Evolutionary conservation across 2,888 invertebrate genomes (phyloP).

Genomic region (Drosophila nr. medialis): DNA sequence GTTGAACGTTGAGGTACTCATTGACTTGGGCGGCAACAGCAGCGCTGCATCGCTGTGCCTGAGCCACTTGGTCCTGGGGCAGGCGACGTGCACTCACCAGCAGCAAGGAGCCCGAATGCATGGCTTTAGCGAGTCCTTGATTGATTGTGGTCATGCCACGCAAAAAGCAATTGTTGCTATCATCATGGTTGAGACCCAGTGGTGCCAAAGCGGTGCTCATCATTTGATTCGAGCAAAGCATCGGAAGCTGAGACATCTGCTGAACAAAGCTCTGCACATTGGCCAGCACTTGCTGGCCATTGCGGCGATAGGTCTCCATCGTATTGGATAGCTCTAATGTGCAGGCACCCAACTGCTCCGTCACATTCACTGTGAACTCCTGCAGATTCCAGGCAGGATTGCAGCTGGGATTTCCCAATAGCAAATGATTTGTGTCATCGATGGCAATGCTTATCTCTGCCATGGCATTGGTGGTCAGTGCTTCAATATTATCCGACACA

Average conservation of each 20-base stretch:
- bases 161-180: slow-evolving; percentile 63
- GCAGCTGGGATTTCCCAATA: slow-evolving; percentile 60
- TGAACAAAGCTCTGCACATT: slow-evolving; percentile 55
- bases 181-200: slow-evolving; percentile 38
- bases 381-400: slow-evolving; percentile 62
- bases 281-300: slow-evolving; percentile 47
- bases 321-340: slow-evolving; percentile 45
- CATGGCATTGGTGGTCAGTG: slow-evolving; percentile 54
- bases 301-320: slow-evolving; percentile 34
- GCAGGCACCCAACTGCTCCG: slow-evolving; percentile 57
- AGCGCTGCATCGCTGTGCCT: slow-evolving; percentile 56
- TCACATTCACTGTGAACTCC: slow-evolving; percentile 61
- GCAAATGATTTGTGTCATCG: slow-evolving; percentile 57
- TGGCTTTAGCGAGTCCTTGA: slow-evolving; percentile 56
- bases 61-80: slow-evolving; percentile 46
- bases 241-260: slow-evolving; percentile 64
- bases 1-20: slow-evolving; percentile 45
- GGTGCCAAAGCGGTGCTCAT: slow-evolving; percentile 25
- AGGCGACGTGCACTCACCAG: slow-evolving; percentile 61
- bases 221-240: slow-evolving; percentile 43
- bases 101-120: slow-evolving; percentile 63
- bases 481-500: slow-evolving; percentile 61
- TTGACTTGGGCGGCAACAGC: slow-evolving; percentile 51
- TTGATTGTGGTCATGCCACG: slow-evolving; percentile 67
- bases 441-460: slow-evolving; percentile 57